Evolutionary conservation across 2,113 vertebrate species (phyloP), one percentile per base, ranked within the genome.

Genomic region (Melanocharis versteri): DNA sequence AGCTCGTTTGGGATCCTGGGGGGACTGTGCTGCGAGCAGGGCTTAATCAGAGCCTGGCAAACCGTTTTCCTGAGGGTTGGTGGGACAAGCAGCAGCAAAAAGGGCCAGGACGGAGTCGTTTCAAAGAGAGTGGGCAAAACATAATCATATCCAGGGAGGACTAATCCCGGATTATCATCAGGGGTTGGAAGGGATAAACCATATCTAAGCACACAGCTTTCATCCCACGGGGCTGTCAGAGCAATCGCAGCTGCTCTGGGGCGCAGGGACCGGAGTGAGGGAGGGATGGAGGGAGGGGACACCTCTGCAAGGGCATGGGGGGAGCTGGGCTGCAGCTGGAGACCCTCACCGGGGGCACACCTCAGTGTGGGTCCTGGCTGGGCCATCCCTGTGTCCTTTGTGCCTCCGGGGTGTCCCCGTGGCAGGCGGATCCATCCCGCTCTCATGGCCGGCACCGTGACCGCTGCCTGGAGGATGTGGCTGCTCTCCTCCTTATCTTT

Each of bases 131-230:
- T 21, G 91, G 96, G 91, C 81, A 91, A 97, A 91, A 89, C 14
- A 15, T 79, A 96, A 93, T 97, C 91, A 87, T 69, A 76, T 11
- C 53, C 27, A 72, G 69, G 85, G 84, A 95, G 88, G 88, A 94
- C 88, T 97, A 97, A 97, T 97, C 94, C 96, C 0, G 76, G 93
- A 88, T 95, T 97, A 96, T 89, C 96, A 95, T 90, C 90, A 83
- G 93, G 90, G 93, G 79, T 66, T 93, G 96, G 92, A 81, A 96
- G 56, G 93, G 94, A 96, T 96, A 94, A 97, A 83, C 64, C 93
- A 77, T 95, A 96, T 97, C 94, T 90, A 80, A 96, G 92, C 88
- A 72, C 79, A 90, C 96, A 96, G 96, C 96, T 97, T 96, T 94
- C 92, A 80, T 96, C 96, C 96, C 94, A 62, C 56, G 16, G 96